Base-by-base conservation (phyloP, 2,888 invertebrate genomes). In the Chydorus sphaericus region DNA sequence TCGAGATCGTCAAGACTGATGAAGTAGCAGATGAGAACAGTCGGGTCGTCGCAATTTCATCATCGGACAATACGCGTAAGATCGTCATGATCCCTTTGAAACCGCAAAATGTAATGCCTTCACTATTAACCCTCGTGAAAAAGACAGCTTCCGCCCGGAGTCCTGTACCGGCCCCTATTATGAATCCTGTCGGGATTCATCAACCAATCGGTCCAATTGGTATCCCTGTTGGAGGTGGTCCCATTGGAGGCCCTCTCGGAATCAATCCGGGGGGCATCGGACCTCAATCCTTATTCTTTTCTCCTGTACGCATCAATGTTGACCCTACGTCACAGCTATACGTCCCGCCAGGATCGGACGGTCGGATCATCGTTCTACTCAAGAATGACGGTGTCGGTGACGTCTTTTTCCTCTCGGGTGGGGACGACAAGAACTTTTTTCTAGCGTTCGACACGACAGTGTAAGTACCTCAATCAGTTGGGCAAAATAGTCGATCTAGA, bases 271-370 rank as follows among this genome's bases (percentile, higher is more conserved):
- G 23, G 7, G 26, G 44, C 44, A 28, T 23, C 11, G 44, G 44
- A 5, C 26, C 23, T 20, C 23, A 18, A 39, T 28, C 14, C 16
- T 14, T 44, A 28, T 52, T 52, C 36, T 36, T 23, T 16, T 18
- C 33, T 3, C 52, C 52, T 7, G 52, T 52, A 11, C 31, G 33
- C 33, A 52, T 52, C 23, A 52, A 52, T 33, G 48, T 55, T 8
- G 55, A 39, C 23, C 38, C 48, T 14, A 16, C 48, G 14, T 49
- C 55, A 23, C 55, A 55, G 29, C 48, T 55, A 8, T 55, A 48
- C 28, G 49, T 55, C 29, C 55, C 55, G 5, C 55, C 55, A 6
- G 55, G 55, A 18, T 36, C 48, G 10, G 33, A 48, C n/a, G 55
- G 55, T 6, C 28, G 29, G 26, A 48, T 55, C 20, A 49, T 26